phyloP scores from a whole-genome alignment of 2,797 vertebrate species.

The Falco concolor region DNA sequence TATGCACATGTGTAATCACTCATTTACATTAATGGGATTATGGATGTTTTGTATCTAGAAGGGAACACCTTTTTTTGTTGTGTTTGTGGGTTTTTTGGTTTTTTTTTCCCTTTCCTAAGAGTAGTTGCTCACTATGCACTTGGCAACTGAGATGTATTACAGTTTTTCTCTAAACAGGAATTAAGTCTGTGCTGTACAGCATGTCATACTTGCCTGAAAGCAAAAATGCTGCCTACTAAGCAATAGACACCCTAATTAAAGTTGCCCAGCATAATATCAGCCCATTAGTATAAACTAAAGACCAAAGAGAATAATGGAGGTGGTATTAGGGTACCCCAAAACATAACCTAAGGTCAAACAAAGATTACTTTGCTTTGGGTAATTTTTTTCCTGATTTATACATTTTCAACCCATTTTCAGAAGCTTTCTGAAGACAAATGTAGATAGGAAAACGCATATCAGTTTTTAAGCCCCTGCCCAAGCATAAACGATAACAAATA shows the following conservation, averaged over 20 bases:
- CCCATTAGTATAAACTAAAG: constrained; percentile 52
- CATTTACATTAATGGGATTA: constrained; percentile 60
- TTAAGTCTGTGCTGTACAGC: constrained; percentile 43
- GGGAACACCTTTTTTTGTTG: background rate
- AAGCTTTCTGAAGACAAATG: constrained; percentile 1
- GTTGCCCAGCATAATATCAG: constrained; percentile 28
- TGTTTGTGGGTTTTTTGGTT: background rate
- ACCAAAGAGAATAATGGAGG: constrained; percentile 40
- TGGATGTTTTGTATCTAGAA: constrained; percentile 38
- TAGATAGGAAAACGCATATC: constrained; percentile 28
- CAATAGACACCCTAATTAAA: constrained; percentile 57
- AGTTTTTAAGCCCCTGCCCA: constrained; percentile 15
- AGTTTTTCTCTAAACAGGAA: constrained; percentile 29
- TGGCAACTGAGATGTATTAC: constrained; percentile 25
- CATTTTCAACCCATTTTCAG: background rate
- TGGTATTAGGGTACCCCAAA: background rate
- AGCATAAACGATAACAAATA: constrained; percentile 50
- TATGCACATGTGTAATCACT: constrained; percentile 26
- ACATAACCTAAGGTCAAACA: constrained; percentile 24
- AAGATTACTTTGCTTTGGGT: constrained; percentile 12
- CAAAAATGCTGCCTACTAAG: constrained; percentile 55
- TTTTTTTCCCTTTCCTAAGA: background rate
- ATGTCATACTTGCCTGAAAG: constrained; percentile 59
- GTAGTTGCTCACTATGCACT: background rate
- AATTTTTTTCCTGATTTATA: background rate